A percentile compares a stretch with the other conserved stretches of the same genome.
phyloP scores from a whole-genome alignment of 2,888 invertebrate species.

The Agrochola macilenta region DNA sequence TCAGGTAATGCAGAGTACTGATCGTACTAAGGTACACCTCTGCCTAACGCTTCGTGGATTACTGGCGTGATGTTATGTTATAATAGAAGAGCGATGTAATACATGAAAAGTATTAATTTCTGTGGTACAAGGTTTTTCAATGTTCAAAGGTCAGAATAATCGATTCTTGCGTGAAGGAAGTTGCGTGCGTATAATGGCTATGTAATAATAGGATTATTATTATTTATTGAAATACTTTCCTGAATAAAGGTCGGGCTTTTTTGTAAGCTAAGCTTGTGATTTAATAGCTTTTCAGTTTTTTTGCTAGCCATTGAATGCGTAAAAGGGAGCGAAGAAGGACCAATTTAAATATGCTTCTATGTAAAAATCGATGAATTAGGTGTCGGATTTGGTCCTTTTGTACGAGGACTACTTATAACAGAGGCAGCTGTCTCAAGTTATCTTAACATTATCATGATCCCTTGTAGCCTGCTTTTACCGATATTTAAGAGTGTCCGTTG shows the following conservation, averaged over 20 bases:
- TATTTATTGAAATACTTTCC: slow-evolving; percentile 43
- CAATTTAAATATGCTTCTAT: neutral
- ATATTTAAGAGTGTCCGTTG: too few species aligned
- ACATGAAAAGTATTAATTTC: neutral
- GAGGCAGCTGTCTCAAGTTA: neutral
- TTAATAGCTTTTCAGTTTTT: neutral
- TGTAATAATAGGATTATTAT: slow-evolving; percentile 27
- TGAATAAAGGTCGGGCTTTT: slow-evolving; percentile 16
- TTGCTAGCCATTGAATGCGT: neutral
- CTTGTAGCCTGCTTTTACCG: neutral
- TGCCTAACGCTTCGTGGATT: neutral
- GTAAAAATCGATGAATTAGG: neutral
- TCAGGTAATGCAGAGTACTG: too few species aligned
- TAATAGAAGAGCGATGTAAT: neutral
- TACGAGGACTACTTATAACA: neutral
- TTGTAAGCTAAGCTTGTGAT: neutral
- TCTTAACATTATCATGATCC: neutral
- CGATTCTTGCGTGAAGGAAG: slow-evolving; percentile 14
- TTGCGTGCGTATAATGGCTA: slow-evolving; percentile 36
- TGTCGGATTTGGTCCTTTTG: neutral
- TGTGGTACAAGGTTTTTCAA: neutral
- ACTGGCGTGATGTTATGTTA: neutral
- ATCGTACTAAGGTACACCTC: neutral
- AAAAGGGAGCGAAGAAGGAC: too few species aligned
- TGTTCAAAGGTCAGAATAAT: slow-evolving; percentile 27